A percentile compares a stretch with the other conserved stretches of the same genome.
Conservation (phyloP, 2,888 invertebrate genomes). For the Andrena camellia region DNA sequence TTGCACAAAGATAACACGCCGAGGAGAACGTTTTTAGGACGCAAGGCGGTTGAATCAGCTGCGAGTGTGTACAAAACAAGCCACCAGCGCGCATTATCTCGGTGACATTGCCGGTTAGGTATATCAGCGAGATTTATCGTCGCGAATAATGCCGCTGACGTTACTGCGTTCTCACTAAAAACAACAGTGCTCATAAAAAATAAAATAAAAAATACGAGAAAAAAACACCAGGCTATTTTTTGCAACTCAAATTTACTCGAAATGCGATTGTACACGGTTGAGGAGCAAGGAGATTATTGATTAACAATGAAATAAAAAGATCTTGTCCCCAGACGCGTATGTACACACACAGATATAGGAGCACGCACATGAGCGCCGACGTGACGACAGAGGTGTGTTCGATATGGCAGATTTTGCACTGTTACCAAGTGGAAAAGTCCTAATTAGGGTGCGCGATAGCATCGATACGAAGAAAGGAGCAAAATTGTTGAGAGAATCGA, state of each 20-base stretch:
- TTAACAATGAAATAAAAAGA: conserved; percentile 30
- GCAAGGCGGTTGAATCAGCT: conserved; percentile 67
- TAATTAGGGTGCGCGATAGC: neutral
- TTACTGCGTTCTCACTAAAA: conserved; percentile 18
- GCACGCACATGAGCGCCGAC: conserved; percentile 44
- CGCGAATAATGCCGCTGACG: conserved; percentile 45
- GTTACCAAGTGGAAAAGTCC: conserved; percentile 43
- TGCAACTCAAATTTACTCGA: neutral
- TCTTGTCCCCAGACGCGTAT: conserved; percentile 10
- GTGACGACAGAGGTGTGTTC: conserved; percentile 49
- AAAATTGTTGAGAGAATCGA: conserved; percentile 12
- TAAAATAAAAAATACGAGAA: neutral
- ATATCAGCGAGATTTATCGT: conserved; percentile 55
- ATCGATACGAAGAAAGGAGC: neutral
- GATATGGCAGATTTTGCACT: conserved; percentile 58
- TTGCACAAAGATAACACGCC: conserved; percentile 45
- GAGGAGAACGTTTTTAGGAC: conserved; percentile 55
- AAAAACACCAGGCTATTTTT: neutral
- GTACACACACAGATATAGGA: conserved; percentile 24
- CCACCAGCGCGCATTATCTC: conserved; percentile 62
- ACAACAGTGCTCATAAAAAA: neutral
- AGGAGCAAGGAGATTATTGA: neutral
- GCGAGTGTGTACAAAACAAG: conserved; percentile 72
- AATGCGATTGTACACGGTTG: neutral
- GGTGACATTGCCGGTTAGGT: conserved; percentile 60